Base-by-base conservation (phyloP, 2,113 vertebrate species). In the Raja brachyura region DNA sequence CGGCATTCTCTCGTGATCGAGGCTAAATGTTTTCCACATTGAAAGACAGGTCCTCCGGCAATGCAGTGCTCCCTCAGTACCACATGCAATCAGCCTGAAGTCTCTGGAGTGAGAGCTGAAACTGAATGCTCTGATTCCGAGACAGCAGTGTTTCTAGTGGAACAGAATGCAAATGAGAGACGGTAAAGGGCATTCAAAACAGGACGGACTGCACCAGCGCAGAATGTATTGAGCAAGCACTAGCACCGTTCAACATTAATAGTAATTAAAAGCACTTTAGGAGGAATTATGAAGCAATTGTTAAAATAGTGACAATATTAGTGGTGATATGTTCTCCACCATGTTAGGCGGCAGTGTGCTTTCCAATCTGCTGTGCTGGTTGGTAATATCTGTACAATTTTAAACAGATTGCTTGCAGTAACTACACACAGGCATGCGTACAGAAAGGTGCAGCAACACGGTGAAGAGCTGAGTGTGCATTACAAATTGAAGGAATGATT, bases 321-420 rank as follows among this genome's bases (percentile, higher is more conserved):
- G 83, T 31, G 56, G 56, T 86, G 31, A 86, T n/a, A 86, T 63
- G 83, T 86, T 86, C 59, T 63, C 63, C 59, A 86, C 28, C 56
- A 5, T 63, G 59, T 86, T 63, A 63, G 83, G 83, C 6, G 83
- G 83, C 6, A 25, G 11, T 86, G 56, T 61, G 59, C 56, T 86
- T 86, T 86, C n/a, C 9, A 31, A 63, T 86, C 59, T 86, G 61
- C 83, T 28, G 28, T 63, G 14, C 28, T 28, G 28, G 10, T 59
- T 86, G 56, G 11, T 85, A 86, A 63, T 31, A 39, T 63, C 63
- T 86, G 25, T 63, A 63, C 9, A 63, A 86, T 86, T 86, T 86
- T 86, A 61, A 86, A 63, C 28, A 14, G 13, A 14, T 86, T 86
- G 14, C 1, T n/a, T 28, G 31, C 6, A 4, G 28, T 85, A 61